Conservation (phyloP, 2,888 invertebrate species). For the Lithophane ornitopus region DNA sequence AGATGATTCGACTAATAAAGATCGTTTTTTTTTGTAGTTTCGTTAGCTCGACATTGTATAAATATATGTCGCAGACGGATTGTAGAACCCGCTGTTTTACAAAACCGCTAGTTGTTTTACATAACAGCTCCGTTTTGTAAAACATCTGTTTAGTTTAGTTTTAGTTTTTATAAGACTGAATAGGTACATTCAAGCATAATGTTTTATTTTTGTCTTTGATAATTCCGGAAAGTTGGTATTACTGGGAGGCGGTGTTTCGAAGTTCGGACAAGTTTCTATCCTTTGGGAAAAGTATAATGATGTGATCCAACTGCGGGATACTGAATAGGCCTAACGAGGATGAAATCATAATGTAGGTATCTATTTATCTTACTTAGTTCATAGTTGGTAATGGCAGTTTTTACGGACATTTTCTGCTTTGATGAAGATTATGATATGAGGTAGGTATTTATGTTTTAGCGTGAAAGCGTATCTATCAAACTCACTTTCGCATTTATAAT, state of each 20-base stretch:
- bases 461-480: no score
- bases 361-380: not conserved
- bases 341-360: not conserved
- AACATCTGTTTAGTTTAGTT: no score
- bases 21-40: no score
- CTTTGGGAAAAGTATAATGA: conserved; percentile 8
- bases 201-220: conserved; percentile 4
- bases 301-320: not conserved
- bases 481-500: no score
- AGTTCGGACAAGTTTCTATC: conserved; percentile 5
- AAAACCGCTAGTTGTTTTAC: no score
- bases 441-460: not conserved
- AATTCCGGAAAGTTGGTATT: conserved; percentile 29
- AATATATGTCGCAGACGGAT: no score
- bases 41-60: no score
- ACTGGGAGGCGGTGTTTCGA: not conserved
- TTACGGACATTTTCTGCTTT: conserved; percentile 5
- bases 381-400: not conserved
- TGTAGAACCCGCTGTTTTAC: no score
- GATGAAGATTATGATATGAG: not conserved
- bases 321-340: conserved; percentile 16
- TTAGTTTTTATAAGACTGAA: not conserved
- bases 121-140: no score
- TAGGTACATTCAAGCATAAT: not conserved
- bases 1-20: not conserved